Evolutionary conservation across 1,140 invertebrate genomes (phyloP).

Genomic region (Stenopsyche tienmushanensis): DNA sequence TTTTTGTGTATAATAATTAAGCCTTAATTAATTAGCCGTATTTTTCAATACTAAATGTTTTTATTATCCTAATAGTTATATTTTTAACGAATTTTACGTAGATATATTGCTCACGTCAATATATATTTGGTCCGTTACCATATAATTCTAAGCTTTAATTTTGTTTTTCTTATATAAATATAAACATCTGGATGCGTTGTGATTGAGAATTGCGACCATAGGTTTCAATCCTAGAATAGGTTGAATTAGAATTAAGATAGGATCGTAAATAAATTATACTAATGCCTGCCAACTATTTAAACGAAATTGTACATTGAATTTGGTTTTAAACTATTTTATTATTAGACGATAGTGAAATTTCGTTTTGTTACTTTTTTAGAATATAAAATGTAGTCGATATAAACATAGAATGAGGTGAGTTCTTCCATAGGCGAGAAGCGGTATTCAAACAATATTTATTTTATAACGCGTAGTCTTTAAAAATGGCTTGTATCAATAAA

Average conservation of each 20-base stretch:
- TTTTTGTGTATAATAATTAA: neutral
- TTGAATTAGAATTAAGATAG: slow-evolving; percentile 1
- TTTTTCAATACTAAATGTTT: neutral
- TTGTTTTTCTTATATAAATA: neutral
- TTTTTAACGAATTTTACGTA: slow-evolving; percentile 14
- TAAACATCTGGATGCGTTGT: slow-evolving; percentile 24
- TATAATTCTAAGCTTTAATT: slow-evolving; percentile 5
- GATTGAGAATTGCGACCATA: slow-evolving; percentile 15
- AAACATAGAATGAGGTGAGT: neutral
- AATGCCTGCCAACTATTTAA: slow-evolving; percentile 27
- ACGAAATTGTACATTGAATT: slow-evolving; percentile 13
- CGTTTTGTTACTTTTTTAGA: neutral
- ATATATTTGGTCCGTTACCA: slow-evolving; percentile 17
- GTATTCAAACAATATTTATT: too few relatives aligned
- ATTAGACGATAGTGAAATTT: slow-evolving; percentile 7
- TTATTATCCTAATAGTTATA: neutral
- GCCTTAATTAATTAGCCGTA: neutral
- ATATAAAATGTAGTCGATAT: too few relatives aligned
- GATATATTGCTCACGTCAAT: slow-evolving; percentile 15
- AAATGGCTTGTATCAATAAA: too few relatives aligned
- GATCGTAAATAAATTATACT: slow-evolving; percentile 13
- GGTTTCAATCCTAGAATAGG: slow-evolving; percentile 8
- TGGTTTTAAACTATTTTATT: slow-evolving; percentile 11
- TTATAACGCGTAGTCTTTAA: too few relatives aligned
- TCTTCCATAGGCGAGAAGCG: too few relatives aligned